Evolutionary conservation across 2,113 vertebrate species (phyloP), one percentile per base, ranked within the genome.

Genomic region (Tachysurus fulvidraco): DNA sequence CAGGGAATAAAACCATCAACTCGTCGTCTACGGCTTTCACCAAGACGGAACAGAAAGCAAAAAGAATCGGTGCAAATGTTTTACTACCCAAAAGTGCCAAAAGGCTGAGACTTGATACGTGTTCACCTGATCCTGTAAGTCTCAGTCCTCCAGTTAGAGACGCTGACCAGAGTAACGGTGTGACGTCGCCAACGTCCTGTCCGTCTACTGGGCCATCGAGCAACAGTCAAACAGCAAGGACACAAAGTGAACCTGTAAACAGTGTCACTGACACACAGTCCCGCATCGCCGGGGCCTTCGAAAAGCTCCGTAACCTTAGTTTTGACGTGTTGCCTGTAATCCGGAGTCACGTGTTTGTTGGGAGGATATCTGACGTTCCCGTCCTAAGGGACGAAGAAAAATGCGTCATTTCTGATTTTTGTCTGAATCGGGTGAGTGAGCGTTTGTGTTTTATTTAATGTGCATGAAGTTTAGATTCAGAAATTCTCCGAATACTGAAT

Each of bases 311-410:
- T 0, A 91, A 92, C 17, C 91, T 94, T 0, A 95, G 93, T 87
- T 98, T 99, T 90, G 98, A 99, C 82, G 90, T 99, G 59, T 84
- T 99, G 4, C 97, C 97, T 62, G 97, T 98, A 90, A 94, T 99
- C 84, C 94, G 92, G 76, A 96, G 97, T 90, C 97, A 97, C 0
- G 46, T 98, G 28, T 88, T 91, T 44, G 94, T 97, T 4, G 96
- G 96, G 28, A 97, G 94, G 74, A 92, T 96, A 88, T 96, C 97
- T 41, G 95, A 93, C 85, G 92, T 96, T 87, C 98, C 98, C 0
- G 88, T 98, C 54, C 92, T 99, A 92, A 96, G 94, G 91, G 96
- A 98, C 87, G 96, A 97, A 90, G 98, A 99, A 92, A 98, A 95
- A 85, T 95, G 97, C 90, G 94, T 98, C 6, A 94, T 99, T 60